phyloP scores from a whole-genome alignment of 2,797 vertebrate species.

The Syngnathus acus region DNA sequence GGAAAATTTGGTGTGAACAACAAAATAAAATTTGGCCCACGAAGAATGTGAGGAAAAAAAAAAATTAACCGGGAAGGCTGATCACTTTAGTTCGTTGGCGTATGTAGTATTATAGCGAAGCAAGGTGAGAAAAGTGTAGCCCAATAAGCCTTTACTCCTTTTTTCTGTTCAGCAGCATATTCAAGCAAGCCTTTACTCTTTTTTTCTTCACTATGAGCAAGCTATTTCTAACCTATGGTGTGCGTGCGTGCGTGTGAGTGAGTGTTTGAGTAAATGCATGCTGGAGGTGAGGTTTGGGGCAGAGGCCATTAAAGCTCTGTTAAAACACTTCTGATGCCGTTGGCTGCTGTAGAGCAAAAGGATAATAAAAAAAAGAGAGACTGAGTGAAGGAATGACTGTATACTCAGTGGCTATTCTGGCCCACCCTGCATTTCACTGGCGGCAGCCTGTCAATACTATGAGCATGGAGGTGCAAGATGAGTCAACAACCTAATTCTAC shows the following conservation, averaged over 20 bases:
- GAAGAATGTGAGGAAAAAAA: slow-evolving; percentile 3
- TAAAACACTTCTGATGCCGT: slow-evolving; percentile 99
- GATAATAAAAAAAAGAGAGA: slow-evolving; percentile 41
- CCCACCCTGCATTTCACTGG: slow-evolving; percentile 77
- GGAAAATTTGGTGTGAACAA: too few relatives aligned
- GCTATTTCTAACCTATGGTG: slow-evolving; percentile 81
- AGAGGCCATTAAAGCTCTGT: slow-evolving; percentile 97
- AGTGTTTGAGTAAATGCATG: slow-evolving; percentile 22
- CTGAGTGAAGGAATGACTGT: slow-evolving; percentile 48
- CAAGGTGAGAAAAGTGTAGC: slow-evolving; percentile 72
- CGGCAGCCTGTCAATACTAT: slow-evolving; percentile 92
- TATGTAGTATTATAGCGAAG: slow-evolving; percentile 1
- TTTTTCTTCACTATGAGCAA: slow-evolving; percentile 67
- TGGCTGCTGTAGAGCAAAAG: slow-evolving; percentile 83
- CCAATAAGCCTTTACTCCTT: slow-evolving; percentile 36
- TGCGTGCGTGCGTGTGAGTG: background rate
- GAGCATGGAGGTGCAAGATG: slow-evolving; percentile 91
- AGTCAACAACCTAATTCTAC: slow-evolving; percentile 94
- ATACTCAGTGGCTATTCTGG: slow-evolving; percentile 74
- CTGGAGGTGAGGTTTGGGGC: slow-evolving; percentile 57
- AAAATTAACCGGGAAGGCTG: slow-evolving; percentile 17
- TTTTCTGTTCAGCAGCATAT: slow-evolving; percentile 45
- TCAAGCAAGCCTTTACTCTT: slow-evolving; percentile 26
- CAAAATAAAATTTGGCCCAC: too few relatives aligned
- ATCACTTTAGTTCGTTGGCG: slow-evolving; percentile 17